Base-by-base conservation (phyloP, 1,140 invertebrate genomes). In the Drosophila pectinifera region DNA sequence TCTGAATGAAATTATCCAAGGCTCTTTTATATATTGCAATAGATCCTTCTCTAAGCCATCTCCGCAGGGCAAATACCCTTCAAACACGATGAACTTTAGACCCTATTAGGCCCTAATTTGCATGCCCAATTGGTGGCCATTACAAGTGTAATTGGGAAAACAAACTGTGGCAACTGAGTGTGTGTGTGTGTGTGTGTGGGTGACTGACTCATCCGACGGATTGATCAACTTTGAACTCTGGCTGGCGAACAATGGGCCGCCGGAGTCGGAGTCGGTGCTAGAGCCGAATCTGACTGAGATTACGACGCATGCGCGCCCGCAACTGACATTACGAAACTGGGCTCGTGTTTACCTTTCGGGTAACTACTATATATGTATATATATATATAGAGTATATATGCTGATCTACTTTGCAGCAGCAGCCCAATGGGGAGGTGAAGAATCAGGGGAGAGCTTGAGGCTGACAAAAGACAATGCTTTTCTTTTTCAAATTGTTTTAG, bases 161-260 rank as follows among this genome's bases (percentile, higher is more conserved):
- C 73, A 82, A 82, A 65, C 68, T 56, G 65, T 70, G 68, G 68
- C 48, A 65, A 53, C 49, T 53, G 18, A 10, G 31, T 3, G 13
- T 10, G n/a, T 36, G 18, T n/a, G 31, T 3, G 13, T 10, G n/a
- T 36, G 18, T 53, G 31, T 36, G 54, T 39, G 56, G 62, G 73
- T 78, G 64, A 77, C 38, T 77, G 74, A 77, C 73, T 68, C 58
- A 67, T 69, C 54, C 64, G 59, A 41, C 58, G 43, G 61, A 63
- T 78, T 73, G 68, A 88, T 88, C 79, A 89, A 77, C 84, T 84
- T 78, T 89, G 84, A 89, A 89, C 84, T 77, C 85, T 61, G 10
- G 34, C 85, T 61, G 10, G 34, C 36, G 22, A 53, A 58, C 68
- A 69, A 85, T 62, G 46, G 18, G 45, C 10, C 28, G 34, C 36